phyloP scores from a whole-genome alignment of 2,888 invertebrate genomes.

The Diloba caeruleocephala region DNA sequence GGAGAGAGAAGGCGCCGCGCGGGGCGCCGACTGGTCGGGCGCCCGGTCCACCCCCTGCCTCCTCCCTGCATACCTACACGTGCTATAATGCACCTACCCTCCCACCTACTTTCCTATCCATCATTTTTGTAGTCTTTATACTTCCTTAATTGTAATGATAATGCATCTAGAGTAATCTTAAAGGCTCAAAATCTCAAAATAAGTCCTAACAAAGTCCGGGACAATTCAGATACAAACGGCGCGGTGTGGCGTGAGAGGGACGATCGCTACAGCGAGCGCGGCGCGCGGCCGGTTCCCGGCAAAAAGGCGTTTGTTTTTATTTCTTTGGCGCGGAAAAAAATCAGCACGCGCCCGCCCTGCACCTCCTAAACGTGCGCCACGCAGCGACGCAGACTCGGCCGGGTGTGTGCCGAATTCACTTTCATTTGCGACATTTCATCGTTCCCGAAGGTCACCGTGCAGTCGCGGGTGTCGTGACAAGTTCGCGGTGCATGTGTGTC shows the following conservation, averaged over 20 bases:
- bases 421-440: conserved; percentile 89
- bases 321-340: conserved; percentile 87
- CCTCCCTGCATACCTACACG: conserved; percentile 71
- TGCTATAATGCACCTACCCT: conserved; percentile 79
- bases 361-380: conserved; percentile 89
- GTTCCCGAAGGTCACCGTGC: conserved; percentile 88
- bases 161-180: conserved; percentile 21
- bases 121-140: conserved; percentile 25
- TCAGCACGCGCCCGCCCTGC: conserved; percentile 88
- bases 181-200: conserved; percentile 6
- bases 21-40: conserved; percentile 85
- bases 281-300: conserved; percentile 78
- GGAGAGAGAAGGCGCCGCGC: conserved; percentile 86
- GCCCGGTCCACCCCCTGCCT: conserved; percentile 64
- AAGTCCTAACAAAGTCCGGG: conserved; percentile 17
- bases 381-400: conserved; percentile 88
- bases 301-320: conserved; percentile 88
- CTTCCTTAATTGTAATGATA: conserved; percentile 27
- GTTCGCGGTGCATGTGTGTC: conserved; percentile 71
- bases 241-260: conserved; percentile 36
- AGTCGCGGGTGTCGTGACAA: conserved; percentile 64
- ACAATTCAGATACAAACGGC: conserved; percentile 12
- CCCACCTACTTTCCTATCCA: conserved; percentile 47
- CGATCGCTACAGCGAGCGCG: conserved; percentile 51
- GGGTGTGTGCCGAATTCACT: conserved; percentile 88